These are phyloP conservation scores for Antennarius maculatus DNA, from an alignment of 2,797 vertebrate genomes.

Conservation along the genomic window DNA sequence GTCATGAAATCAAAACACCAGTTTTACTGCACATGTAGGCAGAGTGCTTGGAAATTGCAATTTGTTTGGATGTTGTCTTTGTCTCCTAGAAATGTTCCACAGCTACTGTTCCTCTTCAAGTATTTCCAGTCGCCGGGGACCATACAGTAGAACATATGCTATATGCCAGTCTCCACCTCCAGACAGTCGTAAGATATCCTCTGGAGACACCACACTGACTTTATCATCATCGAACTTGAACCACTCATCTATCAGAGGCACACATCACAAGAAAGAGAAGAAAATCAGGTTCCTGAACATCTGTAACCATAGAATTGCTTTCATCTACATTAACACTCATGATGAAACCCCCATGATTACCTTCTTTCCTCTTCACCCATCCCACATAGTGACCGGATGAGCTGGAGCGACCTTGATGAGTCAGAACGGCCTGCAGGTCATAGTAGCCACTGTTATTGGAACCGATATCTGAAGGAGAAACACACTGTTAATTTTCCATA, in stretches of 20 bases:
- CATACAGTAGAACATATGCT: slow-evolving; percentile 97
- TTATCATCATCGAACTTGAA: slow-evolving; percentile 99
- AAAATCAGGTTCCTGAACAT: slow-evolving; percentile 26
- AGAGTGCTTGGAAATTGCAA: slow-evolving; percentile 88
- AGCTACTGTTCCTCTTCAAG: slow-evolving; percentile 87
- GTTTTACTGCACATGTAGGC: slow-evolving; percentile 97
- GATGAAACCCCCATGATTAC: slow-evolving; percentile 66
- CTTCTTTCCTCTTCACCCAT: slow-evolving; percentile 99
- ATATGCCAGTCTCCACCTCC: slow-evolving; percentile 99
- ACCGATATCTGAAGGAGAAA: slow-evolving; percentile 85
- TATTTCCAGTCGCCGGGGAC: slow-evolving; percentile 92
- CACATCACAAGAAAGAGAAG: not conserved
- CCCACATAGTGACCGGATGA: slow-evolving; percentile 98
- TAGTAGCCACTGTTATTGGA: slow-evolving; percentile 98
- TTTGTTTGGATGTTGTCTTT: slow-evolving; percentile 64
- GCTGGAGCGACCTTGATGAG: slow-evolving; percentile 97
- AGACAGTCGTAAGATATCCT: slow-evolving; percentile 96
- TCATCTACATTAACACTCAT: not conserved
- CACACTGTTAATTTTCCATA: not conserved
- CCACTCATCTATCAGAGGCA: slow-evolving; percentile 89
- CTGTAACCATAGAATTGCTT: not conserved
- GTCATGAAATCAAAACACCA: slow-evolving; percentile 83
- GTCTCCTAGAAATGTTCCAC: slow-evolving; percentile 32
- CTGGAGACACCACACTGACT: slow-evolving; percentile 95
- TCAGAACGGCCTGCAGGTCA: slow-evolving; percentile 96